A percentile compares a stretch with the other conserved stretches of the same genome.
These are phyloP conservation scores for Bicyclus anynana DNA, from an alignment of 1,140 invertebrate genomes.

Conservation along the genomic window DNA sequence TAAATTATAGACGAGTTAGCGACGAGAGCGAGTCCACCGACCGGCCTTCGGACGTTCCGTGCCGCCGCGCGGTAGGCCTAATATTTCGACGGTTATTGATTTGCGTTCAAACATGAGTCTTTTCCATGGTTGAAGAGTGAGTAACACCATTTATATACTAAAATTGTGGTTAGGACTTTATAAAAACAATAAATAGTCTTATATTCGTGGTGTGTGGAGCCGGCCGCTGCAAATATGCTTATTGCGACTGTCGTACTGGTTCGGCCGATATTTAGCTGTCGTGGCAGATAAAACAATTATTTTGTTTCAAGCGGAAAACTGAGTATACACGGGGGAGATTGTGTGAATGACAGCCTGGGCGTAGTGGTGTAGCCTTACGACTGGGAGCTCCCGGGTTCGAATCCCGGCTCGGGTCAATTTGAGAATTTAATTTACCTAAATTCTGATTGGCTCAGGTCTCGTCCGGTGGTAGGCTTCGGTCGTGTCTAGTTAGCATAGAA, in stretches of 20 bases:
- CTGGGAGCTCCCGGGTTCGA: too few relatives aligned
- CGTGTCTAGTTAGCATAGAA: too few relatives aligned
- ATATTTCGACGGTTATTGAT: conserved; percentile 1
- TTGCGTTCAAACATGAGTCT: not conserved
- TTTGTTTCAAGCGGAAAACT: conserved; percentile 4
- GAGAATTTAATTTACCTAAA: too few relatives aligned
- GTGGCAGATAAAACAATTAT: conserved; percentile 2
- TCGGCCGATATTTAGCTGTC: conserved; percentile 14
- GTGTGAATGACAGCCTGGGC: too few relatives aligned
- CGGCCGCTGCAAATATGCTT: not conserved
- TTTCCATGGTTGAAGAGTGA: conserved; percentile 10
- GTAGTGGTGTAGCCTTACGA: too few relatives aligned
- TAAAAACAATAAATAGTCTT: conserved; percentile 21
- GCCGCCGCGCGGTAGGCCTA: conserved; percentile 17
- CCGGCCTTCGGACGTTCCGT: conserved; percentile 6
- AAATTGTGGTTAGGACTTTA: conserved; percentile 17
- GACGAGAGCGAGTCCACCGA: conserved; percentile 10
- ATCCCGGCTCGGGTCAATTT: too few relatives aligned
- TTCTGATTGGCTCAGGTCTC: too few relatives aligned
- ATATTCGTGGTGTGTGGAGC: not conserved
- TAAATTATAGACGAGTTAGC: conserved; percentile 30
- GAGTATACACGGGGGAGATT: too few relatives aligned
- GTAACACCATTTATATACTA: conserved; percentile 12
- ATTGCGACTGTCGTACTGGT: not conserved
- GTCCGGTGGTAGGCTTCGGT: too few relatives aligned